Evolutionary conservation across 1,140 invertebrate genomes (phyloP).

Genomic region (Bombus polaris): DNA sequence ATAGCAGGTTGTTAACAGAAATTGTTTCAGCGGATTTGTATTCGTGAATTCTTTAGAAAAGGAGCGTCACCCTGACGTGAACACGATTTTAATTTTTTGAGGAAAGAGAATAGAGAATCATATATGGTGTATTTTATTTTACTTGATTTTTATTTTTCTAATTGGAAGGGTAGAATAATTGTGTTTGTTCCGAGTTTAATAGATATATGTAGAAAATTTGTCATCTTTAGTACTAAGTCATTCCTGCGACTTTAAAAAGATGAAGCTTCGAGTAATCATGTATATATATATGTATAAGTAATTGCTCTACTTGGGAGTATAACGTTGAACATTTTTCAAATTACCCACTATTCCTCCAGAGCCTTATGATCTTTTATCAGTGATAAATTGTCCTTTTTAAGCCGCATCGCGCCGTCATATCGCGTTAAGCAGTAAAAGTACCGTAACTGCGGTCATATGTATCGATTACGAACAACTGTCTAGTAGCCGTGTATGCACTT

Average conservation of each 20-base stretch:
- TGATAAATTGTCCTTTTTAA: constrained; percentile 5
- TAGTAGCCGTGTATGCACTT: constrained; percentile 6
- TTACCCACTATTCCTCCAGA: not conserved
- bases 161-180: not conserved
- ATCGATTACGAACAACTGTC: constrained; percentile 7
- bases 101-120: too few relatives aligned
- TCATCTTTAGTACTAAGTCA: not conserved
- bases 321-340: constrained; percentile 5
- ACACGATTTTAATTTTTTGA: too few relatives aligned
- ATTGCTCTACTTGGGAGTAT: not conserved
- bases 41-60: not conserved
- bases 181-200: not conserved
- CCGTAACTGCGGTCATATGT: constrained; percentile 9
- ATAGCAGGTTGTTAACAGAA: too few relatives aligned
- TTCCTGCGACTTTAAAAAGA: not conserved
- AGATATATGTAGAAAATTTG: not conserved
- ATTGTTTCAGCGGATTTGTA: too few relatives aligned
- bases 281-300: not conserved
- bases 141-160: not conserved
- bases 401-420: not conserved
- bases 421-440: not conserved
- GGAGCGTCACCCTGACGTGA: too few relatives aligned
- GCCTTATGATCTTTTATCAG: too few relatives aligned
- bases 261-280: too few relatives aligned
- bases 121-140: not conserved